These are phyloP conservation scores for Procambarus virginalis DNA, from an alignment of 1,140 invertebrate genomes.

Conservation along the genomic window DNA sequence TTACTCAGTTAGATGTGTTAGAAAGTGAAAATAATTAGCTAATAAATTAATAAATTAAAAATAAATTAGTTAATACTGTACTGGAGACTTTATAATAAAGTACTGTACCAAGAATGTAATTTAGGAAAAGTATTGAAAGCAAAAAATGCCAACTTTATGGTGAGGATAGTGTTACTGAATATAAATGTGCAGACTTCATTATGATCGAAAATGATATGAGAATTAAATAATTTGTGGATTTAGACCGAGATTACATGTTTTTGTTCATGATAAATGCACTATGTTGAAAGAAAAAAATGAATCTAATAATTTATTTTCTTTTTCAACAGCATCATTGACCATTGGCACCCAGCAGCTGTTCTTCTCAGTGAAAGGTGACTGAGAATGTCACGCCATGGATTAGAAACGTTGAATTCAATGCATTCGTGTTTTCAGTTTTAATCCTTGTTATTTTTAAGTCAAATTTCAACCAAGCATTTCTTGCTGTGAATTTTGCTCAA, in stretches of 20 bases:
- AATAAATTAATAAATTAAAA: no score
- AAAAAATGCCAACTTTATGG: no score
- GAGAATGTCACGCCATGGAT: neutral
- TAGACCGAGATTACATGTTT: neutral
- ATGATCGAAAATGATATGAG: neutral
- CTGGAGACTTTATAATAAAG: no score
- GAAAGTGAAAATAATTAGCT: no score
- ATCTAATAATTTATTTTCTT: conserved; percentile 10
- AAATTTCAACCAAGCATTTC: neutral
- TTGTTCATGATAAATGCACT: neutral
- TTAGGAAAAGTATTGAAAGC: no score
- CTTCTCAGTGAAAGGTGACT: conserved; percentile 84
- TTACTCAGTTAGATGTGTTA: no score
- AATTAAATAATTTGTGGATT: neutral
- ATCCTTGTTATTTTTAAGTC: neutral
- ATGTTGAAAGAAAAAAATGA: no score
- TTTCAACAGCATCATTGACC: conserved; percentile 78
- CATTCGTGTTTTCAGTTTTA: neutral
- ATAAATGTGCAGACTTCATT: neutral
- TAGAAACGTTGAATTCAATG: neutral
- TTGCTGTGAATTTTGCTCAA: neutral
- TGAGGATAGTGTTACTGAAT: no score
- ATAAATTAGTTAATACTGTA: no score
- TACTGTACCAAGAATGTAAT: no score
- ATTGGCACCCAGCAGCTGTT: conserved; percentile 84